Conservation (phyloP, 2,888 invertebrate genomes). For the Gibbula magus region DNA sequence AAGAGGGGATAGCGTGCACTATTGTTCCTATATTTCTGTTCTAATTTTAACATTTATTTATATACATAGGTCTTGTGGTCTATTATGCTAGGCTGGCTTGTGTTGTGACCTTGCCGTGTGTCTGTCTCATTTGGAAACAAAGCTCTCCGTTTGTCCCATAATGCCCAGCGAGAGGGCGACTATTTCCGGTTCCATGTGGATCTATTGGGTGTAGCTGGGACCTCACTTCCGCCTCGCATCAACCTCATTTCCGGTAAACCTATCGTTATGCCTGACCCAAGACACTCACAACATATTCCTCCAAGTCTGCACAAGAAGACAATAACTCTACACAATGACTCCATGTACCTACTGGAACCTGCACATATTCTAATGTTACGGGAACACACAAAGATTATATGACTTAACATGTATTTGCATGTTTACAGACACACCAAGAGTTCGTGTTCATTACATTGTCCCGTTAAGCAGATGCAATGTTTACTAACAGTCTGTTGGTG, state of each 20-base stretch:
- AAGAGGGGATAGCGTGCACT: not conserved
- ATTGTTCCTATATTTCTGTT: not conserved
- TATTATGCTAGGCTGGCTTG: not conserved
- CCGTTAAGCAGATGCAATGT: not conserved
- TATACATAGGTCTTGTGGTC: not conserved
- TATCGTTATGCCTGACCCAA: not conserved
- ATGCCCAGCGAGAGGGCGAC: not conserved
- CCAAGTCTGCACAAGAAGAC: no score
- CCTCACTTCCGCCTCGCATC: not conserved
- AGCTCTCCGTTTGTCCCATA: not conserved
- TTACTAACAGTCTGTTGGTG: not conserved
- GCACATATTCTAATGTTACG: no score
- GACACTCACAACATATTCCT: not conserved
- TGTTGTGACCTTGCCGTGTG: not conserved
- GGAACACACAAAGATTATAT: no score
- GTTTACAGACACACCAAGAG: no score
- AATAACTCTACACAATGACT: no score
- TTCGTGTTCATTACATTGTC: no score
- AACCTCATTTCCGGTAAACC: not conserved
- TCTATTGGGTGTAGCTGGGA: not conserved
- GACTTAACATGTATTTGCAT: no score
- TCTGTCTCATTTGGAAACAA: not conserved
- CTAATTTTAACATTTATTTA: not conserved
- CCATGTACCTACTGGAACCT: no score
- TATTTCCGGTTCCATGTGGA: not conserved